Conservation (phyloP, 2,797 vertebrate species). For the Sebastiscus albofasciatus region DNA sequence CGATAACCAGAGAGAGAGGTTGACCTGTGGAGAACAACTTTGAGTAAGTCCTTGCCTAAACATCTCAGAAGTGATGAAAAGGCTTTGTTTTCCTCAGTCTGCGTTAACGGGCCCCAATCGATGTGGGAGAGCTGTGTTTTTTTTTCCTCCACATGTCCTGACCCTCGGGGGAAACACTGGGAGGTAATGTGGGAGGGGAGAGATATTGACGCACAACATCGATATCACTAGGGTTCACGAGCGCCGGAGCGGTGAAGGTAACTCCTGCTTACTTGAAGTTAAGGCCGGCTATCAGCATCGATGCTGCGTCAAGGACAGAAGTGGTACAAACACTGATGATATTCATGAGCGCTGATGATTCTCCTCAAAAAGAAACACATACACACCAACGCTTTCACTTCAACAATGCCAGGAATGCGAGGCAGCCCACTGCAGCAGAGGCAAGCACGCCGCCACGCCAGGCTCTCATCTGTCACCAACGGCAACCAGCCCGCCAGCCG, state of each 20-base stretch:
- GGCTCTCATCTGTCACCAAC: slow-evolving; percentile 69
- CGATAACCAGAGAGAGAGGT: slow-evolving; percentile 27
- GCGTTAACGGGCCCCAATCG: slow-evolving; percentile 69
- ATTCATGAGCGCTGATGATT: slow-evolving; percentile 19
- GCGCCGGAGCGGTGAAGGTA: slow-evolving; percentile 16
- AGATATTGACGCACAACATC: slow-evolving; percentile 61
- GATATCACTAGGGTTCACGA: slow-evolving; percentile 54
- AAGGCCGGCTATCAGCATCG: slow-evolving; percentile 22
- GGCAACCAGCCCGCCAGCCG: slow-evolving; percentile 68
- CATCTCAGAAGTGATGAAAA: slow-evolving; percentile 71
- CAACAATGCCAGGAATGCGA: slow-evolving; percentile 40
- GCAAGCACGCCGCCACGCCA: slow-evolving; percentile 14
- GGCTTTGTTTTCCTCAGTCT: slow-evolving; percentile 72
- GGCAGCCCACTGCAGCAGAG: slow-evolving; percentile 24
- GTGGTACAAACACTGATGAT: slow-evolving; percentile 21
- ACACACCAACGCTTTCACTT: neutral
- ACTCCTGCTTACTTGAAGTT: slow-evolving; percentile 30
- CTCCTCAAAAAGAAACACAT: neutral
- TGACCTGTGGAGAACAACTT: slow-evolving; percentile 50
- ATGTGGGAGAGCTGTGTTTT: slow-evolving; percentile 60
- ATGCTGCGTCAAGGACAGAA: slow-evolving; percentile 44
- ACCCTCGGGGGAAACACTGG: slow-evolving; percentile 56
- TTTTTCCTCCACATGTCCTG: slow-evolving; percentile 47
- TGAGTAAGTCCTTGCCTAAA: slow-evolving; percentile 64
- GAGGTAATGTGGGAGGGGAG: slow-evolving; percentile 56